Conservation (phyloP, 2,888 invertebrate species). For the Venusia cambrica region DNA sequence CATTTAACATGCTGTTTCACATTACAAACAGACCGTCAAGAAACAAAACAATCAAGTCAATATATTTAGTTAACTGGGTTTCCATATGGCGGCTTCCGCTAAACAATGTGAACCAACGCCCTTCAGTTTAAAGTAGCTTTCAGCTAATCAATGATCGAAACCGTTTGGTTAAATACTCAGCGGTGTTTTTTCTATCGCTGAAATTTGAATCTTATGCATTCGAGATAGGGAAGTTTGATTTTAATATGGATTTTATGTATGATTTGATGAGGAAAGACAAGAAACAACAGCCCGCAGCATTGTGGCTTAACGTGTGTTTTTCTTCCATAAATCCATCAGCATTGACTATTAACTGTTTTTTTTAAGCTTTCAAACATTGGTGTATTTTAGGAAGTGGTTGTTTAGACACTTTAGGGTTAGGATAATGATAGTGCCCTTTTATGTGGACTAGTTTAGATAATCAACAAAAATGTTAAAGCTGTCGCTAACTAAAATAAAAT, state of each 20-base stretch:
- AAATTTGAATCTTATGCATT: slow-evolving; percentile 6
- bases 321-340: slow-evolving; percentile 53
- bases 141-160: slow-evolving; percentile 1
- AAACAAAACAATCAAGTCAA: slow-evolving; percentile 62
- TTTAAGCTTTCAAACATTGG: slow-evolving; percentile 15
- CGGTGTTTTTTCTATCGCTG: slow-evolving; percentile 4
- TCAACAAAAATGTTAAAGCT: too few species aligned
- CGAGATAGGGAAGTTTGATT: slow-evolving; percentile 4
- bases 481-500: too few species aligned
- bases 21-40: slow-evolving; percentile 45
- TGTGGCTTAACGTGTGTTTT: slow-evolving; percentile 50
- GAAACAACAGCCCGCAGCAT: slow-evolving; percentile 59
- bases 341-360: slow-evolving; percentile 40
- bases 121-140: slow-evolving; percentile 9
- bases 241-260: slow-evolving; percentile 30
- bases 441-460: slow-evolving; percentile 2
- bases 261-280: slow-evolving; percentile 64
- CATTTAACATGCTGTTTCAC: slow-evolving; percentile 30
- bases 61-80: slow-evolving; percentile 68
- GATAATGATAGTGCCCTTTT: not conserved
- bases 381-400: slow-evolving; percentile 7
- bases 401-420: slow-evolving; percentile 1
- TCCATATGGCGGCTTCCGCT: slow-evolving; percentile 46
- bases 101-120: slow-evolving; percentile 33
- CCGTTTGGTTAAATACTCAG: too few species aligned